Evolutionary conservation across 2,888 invertebrate genomes (phyloP).

Genomic region (Stenodera caucasica): DNA sequence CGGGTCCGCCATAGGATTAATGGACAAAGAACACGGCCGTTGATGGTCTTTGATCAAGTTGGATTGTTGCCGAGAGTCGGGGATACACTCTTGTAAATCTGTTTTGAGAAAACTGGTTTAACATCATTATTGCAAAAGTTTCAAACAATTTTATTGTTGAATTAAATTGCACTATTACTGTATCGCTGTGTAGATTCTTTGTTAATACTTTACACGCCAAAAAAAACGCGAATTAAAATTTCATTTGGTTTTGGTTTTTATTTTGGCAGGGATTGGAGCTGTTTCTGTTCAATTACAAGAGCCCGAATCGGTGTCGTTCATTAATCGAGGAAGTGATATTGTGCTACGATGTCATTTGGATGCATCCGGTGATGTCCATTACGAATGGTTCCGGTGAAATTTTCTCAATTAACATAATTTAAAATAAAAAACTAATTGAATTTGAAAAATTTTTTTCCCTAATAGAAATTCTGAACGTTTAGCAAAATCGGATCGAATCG

Average conservation of each 20-base stretch:
- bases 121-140: slow-evolving; percentile 21
- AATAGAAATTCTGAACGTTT: slow-evolving; percentile 66
- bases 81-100: slow-evolving; percentile 17
- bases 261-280: slow-evolving; percentile 63
- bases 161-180: neutral
- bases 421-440: neutral
- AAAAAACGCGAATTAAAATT: neutral
- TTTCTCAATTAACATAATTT: too few species aligned
- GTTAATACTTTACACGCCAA: neutral
- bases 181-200: neutral
- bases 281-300: slow-evolving; percentile 61
- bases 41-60: slow-evolving; percentile 17
- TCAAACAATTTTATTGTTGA: slow-evolving; percentile 19
- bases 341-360: slow-evolving; percentile 67
- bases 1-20: slow-evolving; percentile 20
- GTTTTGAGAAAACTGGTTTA: slow-evolving; percentile 27
- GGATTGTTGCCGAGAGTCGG: slow-evolving; percentile 15
- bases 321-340: slow-evolving; percentile 59
- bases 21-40: slow-evolving; percentile 13
- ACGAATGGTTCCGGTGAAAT: slow-evolving; percentile 68
- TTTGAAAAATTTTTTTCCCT: slow-evolving; percentile 28
- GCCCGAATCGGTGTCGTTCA: slow-evolving; percentile 59
- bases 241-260: neutral
- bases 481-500: slow-evolving; percentile 61
- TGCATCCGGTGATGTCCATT: slow-evolving; percentile 66